Base-by-base conservation (phyloP, 2,797 vertebrate genomes). In the Coranthus polyacanthus region DNA sequence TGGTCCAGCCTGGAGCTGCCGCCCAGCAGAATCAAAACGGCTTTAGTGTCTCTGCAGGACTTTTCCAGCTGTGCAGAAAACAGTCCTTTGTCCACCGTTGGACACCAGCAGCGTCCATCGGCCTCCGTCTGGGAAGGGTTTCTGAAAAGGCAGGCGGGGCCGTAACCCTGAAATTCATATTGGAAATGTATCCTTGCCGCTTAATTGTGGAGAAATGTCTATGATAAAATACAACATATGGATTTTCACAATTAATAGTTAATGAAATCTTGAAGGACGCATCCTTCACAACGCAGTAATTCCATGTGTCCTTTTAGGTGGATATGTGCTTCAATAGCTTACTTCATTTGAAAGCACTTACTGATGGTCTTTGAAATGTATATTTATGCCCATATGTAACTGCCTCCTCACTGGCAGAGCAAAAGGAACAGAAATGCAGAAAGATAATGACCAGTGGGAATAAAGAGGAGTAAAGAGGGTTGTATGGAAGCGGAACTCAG, bases 401-500 rank as follows among this genome's bases (percentile, higher is more conserved):
- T 75, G 50, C n/a, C 39, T 62, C 44, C 54, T 68, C 52, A 72
- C 55, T 72, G 39, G 47, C 57, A 62, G 44, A 65, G 45, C 26
- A 58, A 38, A 39, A 58, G 12, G 51, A 65, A 59, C 52, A 54
- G 46, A 59, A 52, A 68, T 32, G 39, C 57, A 45, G 29, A 24
- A 42, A 64, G 68, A 82, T 58, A 81, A 84, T 64, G 63, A 74
- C 56, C 50, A 60, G 29, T 15, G 74, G 49, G 44, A 79, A 73
- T 68, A 60, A 64, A 68, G 58, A 81, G 32, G 59, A 68, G 17
- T 63, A 21, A 18, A 53, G 59, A 60, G 57, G n/a, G 54, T 69
- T 45, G 13, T 32, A 18, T 0, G 38, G 36, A 51, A 78, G 53
- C 26, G 49, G 59, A 64, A 61, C 34, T 59, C 66, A 64, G 43